Evolutionary conservation across 2,888 invertebrate genomes (phyloP).

Genomic region (Philereme vetulata): DNA sequence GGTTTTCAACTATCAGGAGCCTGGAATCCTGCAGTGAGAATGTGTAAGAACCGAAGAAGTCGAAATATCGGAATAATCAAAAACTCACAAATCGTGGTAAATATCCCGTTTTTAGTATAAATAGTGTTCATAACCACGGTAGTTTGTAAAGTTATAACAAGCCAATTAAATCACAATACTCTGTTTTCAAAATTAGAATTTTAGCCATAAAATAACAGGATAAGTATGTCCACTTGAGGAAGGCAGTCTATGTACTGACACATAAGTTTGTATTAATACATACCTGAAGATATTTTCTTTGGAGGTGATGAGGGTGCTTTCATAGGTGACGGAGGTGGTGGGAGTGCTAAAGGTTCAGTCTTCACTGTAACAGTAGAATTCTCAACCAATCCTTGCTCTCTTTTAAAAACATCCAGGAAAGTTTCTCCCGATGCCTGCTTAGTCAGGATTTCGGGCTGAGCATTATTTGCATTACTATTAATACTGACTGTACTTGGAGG

Average conservation of each 20-base stretch:
- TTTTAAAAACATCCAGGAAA: constrained; percentile 78
- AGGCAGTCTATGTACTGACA: neutral
- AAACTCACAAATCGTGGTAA: too few relatives aligned
- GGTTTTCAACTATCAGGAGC: too few relatives aligned
- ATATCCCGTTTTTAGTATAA: too few relatives aligned
- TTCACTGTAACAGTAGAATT: constrained; percentile 51
- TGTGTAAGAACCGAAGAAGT: too few relatives aligned
- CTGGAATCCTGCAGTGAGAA: too few relatives aligned
- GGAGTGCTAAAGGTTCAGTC: constrained; percentile 51
- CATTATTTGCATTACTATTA: constrained; percentile 66
- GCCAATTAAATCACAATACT: too few relatives aligned
- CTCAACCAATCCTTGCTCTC: constrained; percentile 70
- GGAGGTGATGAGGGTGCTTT: constrained; percentile 58
- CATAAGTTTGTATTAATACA: neutral
- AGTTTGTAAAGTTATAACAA: too few relatives aligned
- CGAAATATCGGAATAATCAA: too few relatives aligned
- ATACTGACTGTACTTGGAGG: constrained; percentile 64
- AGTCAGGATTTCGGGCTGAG: constrained; percentile 44
- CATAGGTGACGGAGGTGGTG: constrained; percentile 30
- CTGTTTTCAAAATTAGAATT: too few relatives aligned
- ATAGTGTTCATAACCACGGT: too few relatives aligned
- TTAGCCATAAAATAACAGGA: neutral
- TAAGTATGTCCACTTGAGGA: neutral
- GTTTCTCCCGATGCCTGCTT: constrained; percentile 62
- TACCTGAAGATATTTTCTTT: constrained; percentile 65